Percentiles rank a stretch among this genome's conserved stretches.
These are phyloP conservation scores for Synodontis membranacea DNA, from an alignment of 2,113 vertebrate species.

Conservation along the genomic window DNA sequence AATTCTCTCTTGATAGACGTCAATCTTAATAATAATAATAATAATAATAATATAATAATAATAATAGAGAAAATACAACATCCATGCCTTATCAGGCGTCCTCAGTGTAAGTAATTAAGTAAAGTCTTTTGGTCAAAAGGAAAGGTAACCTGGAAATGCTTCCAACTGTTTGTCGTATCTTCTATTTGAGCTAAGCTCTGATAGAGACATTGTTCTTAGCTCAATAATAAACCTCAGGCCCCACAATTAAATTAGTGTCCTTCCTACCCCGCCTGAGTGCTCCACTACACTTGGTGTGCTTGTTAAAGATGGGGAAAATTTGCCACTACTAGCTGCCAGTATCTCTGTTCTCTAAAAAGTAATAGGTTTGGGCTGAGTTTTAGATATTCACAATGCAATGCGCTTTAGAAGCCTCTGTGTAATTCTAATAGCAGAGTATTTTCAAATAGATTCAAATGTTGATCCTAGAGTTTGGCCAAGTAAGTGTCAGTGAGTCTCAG, in stretches of 20 bases:
- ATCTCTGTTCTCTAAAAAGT: background rate
- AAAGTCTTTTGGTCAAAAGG: background rate
- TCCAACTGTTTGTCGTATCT: background rate
- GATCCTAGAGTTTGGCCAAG: background rate
- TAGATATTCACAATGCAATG: background rate
- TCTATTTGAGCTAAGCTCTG: background rate
- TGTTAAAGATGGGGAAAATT: too few relatives aligned
- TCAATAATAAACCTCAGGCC: slow-evolving; percentile 22
- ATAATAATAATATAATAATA: slow-evolving; percentile 14
- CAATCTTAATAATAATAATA: background rate
- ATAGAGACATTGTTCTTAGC: background rate
- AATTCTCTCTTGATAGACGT: slow-evolving; percentile 14
- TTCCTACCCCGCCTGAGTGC: background rate
- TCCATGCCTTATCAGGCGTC: background rate
- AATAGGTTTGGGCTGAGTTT: background rate
- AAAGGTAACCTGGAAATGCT: background rate
- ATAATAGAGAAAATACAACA: background rate
- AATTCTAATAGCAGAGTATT: background rate
- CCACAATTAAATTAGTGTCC: background rate
- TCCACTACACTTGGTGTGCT: background rate
- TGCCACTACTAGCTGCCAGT: background rate
- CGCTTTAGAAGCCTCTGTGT: background rate
- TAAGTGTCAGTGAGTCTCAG: background rate
- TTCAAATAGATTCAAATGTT: background rate
- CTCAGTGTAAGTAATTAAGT: background rate